These are phyloP conservation scores for Anguilla japonica DNA, from an alignment of 2,113 vertebrate genomes.

Conservation along the genomic window DNA sequence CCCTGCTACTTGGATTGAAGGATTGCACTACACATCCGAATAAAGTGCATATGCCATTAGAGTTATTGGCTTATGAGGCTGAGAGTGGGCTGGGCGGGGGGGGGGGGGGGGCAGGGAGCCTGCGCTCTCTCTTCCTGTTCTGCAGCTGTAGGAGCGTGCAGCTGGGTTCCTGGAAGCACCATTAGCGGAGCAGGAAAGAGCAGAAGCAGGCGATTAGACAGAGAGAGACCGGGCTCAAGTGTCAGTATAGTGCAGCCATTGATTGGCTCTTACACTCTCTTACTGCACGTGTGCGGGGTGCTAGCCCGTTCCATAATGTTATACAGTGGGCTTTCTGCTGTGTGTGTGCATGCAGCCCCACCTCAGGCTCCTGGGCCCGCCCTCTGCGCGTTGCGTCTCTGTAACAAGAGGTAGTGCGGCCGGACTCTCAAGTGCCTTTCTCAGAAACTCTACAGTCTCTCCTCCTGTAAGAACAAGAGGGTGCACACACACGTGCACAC, in stretches of 20 bases:
- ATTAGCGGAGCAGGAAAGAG: background rate
- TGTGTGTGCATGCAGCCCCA: background rate
- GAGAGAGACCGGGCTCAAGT: background rate
- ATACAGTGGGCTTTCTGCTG: background rate
- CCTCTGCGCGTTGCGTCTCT: no score
- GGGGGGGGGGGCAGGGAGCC: background rate
- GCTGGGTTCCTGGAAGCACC: background rate
- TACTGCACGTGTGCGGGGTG: background rate
- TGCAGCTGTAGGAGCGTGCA: background rate
- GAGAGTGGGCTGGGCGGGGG: no score
- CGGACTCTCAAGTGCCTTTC: no score
- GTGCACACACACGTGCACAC: background rate
- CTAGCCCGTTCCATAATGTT: background rate
- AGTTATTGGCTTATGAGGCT: background rate
- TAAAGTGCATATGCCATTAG: background rate
- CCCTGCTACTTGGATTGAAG: background rate
- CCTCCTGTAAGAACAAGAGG: background rate
- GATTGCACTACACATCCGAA: background rate
- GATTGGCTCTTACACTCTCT: background rate
- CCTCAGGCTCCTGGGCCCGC: background rate
- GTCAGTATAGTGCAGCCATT: background rate
- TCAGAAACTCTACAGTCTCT: no score
- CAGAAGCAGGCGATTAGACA: background rate
- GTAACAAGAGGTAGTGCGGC: no score
- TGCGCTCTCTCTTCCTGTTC: background rate